Evolutionary conservation across 2,797 vertebrate species (phyloP).

Genomic region (Oophaga sylvatica): DNA sequence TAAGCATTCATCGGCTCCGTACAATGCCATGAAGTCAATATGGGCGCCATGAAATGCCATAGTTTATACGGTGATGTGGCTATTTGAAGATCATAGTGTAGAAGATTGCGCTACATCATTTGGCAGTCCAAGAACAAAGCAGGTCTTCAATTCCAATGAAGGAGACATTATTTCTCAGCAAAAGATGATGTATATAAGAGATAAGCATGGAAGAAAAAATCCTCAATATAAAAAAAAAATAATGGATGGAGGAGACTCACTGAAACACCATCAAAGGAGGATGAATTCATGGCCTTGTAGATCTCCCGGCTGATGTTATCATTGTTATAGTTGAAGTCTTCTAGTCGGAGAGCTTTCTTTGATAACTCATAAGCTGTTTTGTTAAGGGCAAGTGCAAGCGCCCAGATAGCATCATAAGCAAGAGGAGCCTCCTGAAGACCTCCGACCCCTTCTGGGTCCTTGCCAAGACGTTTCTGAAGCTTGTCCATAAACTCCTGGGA

Average conservation of each 20-base stretch:
- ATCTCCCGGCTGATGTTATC: conserved; percentile 92
- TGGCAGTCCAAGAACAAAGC: neutral
- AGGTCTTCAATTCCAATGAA: neutral
- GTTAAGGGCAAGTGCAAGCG: conserved; percentile 90
- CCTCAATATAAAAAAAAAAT: neutral
- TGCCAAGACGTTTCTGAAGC: conserved; percentile 87
- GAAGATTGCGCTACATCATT: neutral
- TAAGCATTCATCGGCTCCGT: neutral
- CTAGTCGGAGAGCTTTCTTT: conserved; percentile 83
- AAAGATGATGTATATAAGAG: neutral
- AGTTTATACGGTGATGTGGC: neutral
- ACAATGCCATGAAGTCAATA: neutral
- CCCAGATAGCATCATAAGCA: conserved; percentile 95
- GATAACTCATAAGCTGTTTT: conserved; percentile 88
- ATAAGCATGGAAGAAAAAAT: conserved; percentile 12
- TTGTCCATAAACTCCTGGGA: conserved; percentile 91
- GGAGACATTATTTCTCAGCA: neutral
- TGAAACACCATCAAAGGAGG: conserved; percentile 93
- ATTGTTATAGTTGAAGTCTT: conserved; percentile 98
- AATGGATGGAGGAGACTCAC: conserved; percentile 71
- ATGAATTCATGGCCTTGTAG: conserved; percentile 94
- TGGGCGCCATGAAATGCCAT: neutral
- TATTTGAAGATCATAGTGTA: neutral
- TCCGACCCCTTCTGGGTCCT: conserved; percentile 89
- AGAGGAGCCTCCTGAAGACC: conserved; percentile 94